Percentiles rank a stretch among this genome's conserved stretches.
Conservation (phyloP, 2,888 invertebrate genomes). For the Serripes groenlandicus region DNA sequence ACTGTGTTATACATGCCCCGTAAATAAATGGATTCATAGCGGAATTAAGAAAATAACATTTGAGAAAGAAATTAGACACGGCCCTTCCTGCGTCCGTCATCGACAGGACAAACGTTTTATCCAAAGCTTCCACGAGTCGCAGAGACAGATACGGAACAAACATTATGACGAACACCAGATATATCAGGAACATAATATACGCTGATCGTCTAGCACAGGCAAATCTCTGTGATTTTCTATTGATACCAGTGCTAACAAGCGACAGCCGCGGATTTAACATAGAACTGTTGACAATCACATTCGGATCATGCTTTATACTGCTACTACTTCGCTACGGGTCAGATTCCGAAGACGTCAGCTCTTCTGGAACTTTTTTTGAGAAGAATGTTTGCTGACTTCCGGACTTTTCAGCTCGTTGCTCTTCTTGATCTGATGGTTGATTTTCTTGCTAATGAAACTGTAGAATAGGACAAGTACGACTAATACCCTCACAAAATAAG, state of each 20-base stretch:
- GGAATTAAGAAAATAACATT: slow-evolving; percentile 72
- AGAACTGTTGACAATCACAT: neutral
- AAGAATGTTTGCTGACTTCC: too few species aligned
- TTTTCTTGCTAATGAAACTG: too few species aligned
- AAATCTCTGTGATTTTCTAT: neutral
- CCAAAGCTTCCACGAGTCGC: slow-evolving; percentile 50
- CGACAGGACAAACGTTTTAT: slow-evolving; percentile 53
- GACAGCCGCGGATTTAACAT: neutral
- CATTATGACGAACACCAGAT: slow-evolving; percentile 66
- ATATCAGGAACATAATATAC: slow-evolving; percentile 71
- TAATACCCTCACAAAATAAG: too few species aligned
- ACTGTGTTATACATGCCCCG: slow-evolving; percentile 68
- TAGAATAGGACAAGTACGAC: too few species aligned
- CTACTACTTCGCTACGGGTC: neutral
- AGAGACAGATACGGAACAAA: slow-evolving; percentile 68
- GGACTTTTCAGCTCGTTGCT: too few species aligned
- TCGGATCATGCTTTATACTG: neutral
- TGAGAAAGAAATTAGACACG: slow-evolving; percentile 65
- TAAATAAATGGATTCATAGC: slow-evolving; percentile 77
- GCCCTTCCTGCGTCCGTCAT: slow-evolving; percentile 59
- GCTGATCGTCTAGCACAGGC: slow-evolving; percentile 48
- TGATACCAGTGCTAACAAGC: neutral
- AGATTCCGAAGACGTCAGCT: neutral
- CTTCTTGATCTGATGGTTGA: too few species aligned
- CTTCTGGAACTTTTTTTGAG: neutral